Evolutionary conservation across 2,888 invertebrate genomes (phyloP), one percentile per base, ranked within the genome.

Genomic region (Aricia artaxerxes): DNA sequence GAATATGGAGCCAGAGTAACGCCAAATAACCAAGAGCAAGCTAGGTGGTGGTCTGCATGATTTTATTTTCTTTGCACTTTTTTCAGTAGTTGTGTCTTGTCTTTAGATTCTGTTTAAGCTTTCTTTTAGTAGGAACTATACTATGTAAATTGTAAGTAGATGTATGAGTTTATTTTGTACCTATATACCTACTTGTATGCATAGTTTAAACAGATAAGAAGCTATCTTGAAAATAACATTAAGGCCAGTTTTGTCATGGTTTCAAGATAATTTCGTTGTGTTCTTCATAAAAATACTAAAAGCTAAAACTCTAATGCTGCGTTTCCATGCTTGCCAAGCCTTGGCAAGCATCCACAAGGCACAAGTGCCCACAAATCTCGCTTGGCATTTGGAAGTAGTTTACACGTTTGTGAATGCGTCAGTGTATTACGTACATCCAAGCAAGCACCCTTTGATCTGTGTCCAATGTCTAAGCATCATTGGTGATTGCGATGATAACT

Each of bases 21-120:
- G 75, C 77, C 60, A 61, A 75, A 77, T 49, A 61, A 80, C 72
- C 78, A 79, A 80, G 53, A 78, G 57, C 64, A 78, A 69, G 61
- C 35, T 76, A 61, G 75, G 61, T 76, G 73, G 40, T 49, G 75
- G 78, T 57, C 75, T 53, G 82, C 82, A 80, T 82, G 79, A 35
- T 76, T 80, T 82, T 73, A 81, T 79, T 81, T 84, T 57, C 80
- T 81, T 77, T 81, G 81, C 80, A 82, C 80, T 80, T 72, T 78
- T 72, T 77, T 16, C 35, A 13, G 38, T 78, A 77, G 35, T 44
- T 44, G 44, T 79, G 38, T 24, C 78, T 76, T 78, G 11, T 72
- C 31, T 72, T 77, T 57, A 64, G 11, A 38, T 60, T 49, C 40
- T 57, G 9, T 73, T 40, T 31, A 11, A 49, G 57, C 60, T 73